Base-by-base conservation (phyloP, 2,888 invertebrate species). In the Athalia rosae region DNA sequence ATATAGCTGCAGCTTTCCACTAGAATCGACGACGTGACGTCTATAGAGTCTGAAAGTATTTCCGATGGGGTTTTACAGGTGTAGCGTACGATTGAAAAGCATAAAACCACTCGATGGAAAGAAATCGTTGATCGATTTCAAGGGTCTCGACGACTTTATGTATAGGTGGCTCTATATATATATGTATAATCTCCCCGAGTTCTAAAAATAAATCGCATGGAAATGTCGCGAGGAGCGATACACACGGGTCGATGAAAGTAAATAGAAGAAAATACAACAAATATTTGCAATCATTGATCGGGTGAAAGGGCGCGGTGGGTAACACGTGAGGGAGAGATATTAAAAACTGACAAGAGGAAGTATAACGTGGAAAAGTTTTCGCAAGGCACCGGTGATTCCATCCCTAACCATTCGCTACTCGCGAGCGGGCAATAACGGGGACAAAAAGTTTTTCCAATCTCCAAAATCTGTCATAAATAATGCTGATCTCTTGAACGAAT, bases 381-480 rank as follows among this genome's bases (percentile, higher is more conserved):
- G 41, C 4, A 13, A 45, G 4, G 45, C 58, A 71, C 50, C 50
- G 53, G 28, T 28, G 53, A 67, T 67, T 47, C 28, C 50, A 58
- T 71, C 58, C 71, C 71, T 9, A 11, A 53, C 53, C 53, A 9
- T 53, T 9, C 48, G 28, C 47, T 48, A n/a, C 41, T 58, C 43
- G n/a, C 11, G 45, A 45, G n/a, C 41, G 43, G 56, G 58, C 71
- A 71, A 71, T 71, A 45, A 41, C 8, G 9, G 56, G 74, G 61
- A 61, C 61, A 48, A 74, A 77, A 77, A 76, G 64, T 77, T 77
- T 74, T 80, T 81, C 79, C 80, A 81, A 83, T 82, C 82, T 82
- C 76, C 74, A 77, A 83, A 83, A 81, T 81, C 79, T 71, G 78
- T 76, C 80, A 82, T 84, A 83, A 83, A 84, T 83, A 83, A 82